phyloP scores from a whole-genome alignment of 2,888 invertebrate genomes.

The Drosophila eohydei region DNA sequence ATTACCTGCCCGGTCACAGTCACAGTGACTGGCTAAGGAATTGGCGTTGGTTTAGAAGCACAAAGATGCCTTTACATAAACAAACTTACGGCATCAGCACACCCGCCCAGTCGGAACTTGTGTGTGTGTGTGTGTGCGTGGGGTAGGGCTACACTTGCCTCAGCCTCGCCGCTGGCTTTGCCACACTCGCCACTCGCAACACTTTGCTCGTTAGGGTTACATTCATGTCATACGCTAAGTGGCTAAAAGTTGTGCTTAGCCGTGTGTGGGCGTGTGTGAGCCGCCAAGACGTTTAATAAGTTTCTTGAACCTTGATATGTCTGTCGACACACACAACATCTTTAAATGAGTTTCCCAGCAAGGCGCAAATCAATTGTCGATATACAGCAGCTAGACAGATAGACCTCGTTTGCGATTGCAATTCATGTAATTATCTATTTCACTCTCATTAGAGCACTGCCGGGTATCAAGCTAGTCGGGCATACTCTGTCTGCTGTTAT shows the following conservation, averaged over 20 bases:
- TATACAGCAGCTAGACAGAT: background rate
- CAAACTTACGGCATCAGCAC: slow-evolving; percentile 29
- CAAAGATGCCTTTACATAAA: slow-evolving; percentile 39
- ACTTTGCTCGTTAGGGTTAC: slow-evolving; percentile 67
- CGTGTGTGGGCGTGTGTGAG: slow-evolving; percentile 2
- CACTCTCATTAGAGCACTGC: background rate
- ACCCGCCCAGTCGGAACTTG: slow-evolving; percentile 9
- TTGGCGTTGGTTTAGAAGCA: slow-evolving; percentile 12
- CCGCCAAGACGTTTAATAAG: slow-evolving; percentile 57
- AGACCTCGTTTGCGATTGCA: background rate
- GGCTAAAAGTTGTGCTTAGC: slow-evolving; percentile 46
- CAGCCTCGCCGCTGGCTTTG: background rate
- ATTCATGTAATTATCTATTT: background rate
- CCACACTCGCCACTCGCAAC: slow-evolving; percentile 48
- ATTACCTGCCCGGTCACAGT: slow-evolving; percentile 17
- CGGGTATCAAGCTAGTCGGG: background rate
- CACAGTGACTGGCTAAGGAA: slow-evolving; percentile 26
- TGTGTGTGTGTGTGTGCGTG: background rate
- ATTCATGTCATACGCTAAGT: slow-evolving; percentile 71
- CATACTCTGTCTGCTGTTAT: background rate
- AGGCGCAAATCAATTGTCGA: background rate
- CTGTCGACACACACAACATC: slow-evolving; percentile 33
- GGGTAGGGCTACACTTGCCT: slow-evolving; percentile 11
- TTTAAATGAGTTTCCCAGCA: slow-evolving; percentile 29
- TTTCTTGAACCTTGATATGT: slow-evolving; percentile 65